Percentiles rank a stretch among this genome's conserved stretches.
Conservation (phyloP, 2,113 vertebrate genomes). For the Chitala chitala region DNA sequence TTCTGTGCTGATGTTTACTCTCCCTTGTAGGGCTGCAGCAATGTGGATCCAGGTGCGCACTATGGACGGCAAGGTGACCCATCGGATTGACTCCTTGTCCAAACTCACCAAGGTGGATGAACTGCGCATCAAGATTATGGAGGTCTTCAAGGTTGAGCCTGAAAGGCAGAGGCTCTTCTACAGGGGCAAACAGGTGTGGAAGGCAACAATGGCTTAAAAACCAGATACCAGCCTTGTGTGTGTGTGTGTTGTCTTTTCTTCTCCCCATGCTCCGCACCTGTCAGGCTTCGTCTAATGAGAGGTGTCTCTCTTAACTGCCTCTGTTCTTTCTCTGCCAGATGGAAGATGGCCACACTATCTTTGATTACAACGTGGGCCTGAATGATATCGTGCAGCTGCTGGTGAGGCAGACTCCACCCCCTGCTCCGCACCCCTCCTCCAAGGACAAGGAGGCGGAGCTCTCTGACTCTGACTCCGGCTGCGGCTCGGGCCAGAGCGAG, state of each 20-base stretch:
- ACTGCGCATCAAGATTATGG: slow-evolving; percentile 73
- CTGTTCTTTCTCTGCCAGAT: slow-evolving; percentile 46
- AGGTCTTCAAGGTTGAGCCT: slow-evolving; percentile 79
- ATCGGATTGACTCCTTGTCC: slow-evolving; percentile 82
- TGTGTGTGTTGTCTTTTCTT: not conserved
- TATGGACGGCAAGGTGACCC: slow-evolving; percentile 90
- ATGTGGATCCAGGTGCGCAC: slow-evolving; percentile 99
- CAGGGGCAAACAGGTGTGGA: slow-evolving; percentile 85
- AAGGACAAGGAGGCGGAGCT: slow-evolving; percentile 84
- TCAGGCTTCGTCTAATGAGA: not conserved
- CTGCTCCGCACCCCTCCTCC: slow-evolving; percentile 39
- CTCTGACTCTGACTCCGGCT: slow-evolving; percentile 89
- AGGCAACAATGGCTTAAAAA: no score
- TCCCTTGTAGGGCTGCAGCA: slow-evolving; percentile 53
- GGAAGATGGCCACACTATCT: slow-evolving; percentile 78
- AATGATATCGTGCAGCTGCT: slow-evolving; percentile 81
- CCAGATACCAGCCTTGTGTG: not conserved
- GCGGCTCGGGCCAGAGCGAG: slow-evolving; percentile 83
- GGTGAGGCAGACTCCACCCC: slow-evolving; percentile 65
- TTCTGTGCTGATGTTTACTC: not conserved
- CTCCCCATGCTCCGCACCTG: not conserved
- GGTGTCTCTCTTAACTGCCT: not conserved
- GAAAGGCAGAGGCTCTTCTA: slow-evolving; percentile 86
- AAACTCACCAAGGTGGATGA: slow-evolving; percentile 92
- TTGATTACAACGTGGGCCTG: slow-evolving; percentile 78